phyloP scores from a whole-genome alignment of 2,888 invertebrate genomes.

The Cosmia pyralina region DNA sequence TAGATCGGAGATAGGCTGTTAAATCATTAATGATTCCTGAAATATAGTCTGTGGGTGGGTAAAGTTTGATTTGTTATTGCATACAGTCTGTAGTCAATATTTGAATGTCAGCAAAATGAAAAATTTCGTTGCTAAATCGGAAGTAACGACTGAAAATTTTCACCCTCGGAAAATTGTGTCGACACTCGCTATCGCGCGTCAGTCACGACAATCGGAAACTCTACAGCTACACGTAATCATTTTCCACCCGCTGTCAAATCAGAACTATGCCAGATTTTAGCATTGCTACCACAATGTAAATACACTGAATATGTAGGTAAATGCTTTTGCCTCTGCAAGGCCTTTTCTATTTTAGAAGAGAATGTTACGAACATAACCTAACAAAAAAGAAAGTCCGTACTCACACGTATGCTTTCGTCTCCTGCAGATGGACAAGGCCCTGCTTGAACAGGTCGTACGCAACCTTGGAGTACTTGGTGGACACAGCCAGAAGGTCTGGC shows the following conservation, averaged over 20 bases:
- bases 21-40: neutral
- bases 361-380: conserved; percentile 40
- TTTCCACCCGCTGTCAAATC: conserved; percentile 21
- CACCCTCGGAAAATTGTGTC: conserved; percentile 48
- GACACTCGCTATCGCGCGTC: conserved; percentile 29
- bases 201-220: conserved; percentile 33
- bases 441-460: conserved; percentile 81
- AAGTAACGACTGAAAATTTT: conserved; percentile 25
- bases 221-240: conserved; percentile 53
- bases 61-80: neutral
- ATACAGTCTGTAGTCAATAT: neutral
- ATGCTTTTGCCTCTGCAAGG: neutral
- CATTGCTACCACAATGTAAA: neutral
- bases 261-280: neutral
- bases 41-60: neutral
- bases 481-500: conserved; percentile 86
- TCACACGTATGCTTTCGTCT: conserved; percentile 88
- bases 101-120: neutral
- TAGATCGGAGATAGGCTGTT: neutral
- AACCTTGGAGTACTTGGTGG: conserved; percentile 85
- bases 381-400: conserved; percentile 72
- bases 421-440: conserved; percentile 78
- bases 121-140: neutral
- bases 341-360: conserved; percentile 14
- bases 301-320: neutral